Evolutionary conservation across 2,888 invertebrate genomes (phyloP).

Genomic region (Nebria brevicollis): DNA sequence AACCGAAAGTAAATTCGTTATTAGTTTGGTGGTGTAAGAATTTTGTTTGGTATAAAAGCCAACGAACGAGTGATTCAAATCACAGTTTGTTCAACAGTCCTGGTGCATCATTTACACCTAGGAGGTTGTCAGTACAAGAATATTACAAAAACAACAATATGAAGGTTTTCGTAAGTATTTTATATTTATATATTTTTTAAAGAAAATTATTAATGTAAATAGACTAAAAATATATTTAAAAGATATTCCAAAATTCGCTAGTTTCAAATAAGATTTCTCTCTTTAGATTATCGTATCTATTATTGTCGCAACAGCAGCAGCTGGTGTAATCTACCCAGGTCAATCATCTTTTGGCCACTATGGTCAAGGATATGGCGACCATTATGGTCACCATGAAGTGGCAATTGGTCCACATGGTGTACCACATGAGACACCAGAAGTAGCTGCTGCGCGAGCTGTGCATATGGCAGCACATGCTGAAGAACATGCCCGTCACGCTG

Average conservation of each 20-base stretch:
- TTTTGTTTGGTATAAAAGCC: neutral
- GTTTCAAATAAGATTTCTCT: neutral
- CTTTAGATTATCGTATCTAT: neutral
- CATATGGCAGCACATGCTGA: neutral
- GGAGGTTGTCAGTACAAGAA: neutral
- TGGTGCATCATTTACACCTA: neutral
- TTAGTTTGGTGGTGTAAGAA: too few species aligned
- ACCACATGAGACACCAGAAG: neutral
- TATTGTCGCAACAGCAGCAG: neutral
- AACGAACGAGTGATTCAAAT: neutral
- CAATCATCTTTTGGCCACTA: neutral
- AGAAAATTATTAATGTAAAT: neutral
- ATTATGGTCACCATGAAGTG: neutral
- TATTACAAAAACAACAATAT: neutral
- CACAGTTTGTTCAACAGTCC: neutral
- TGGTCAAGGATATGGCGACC: neutral
- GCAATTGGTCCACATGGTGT: neutral
- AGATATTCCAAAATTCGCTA: neutral
- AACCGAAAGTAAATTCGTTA: too few species aligned
- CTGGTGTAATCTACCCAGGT: neutral
- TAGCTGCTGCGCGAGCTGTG: neutral
- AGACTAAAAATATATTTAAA: neutral
- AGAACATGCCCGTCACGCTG: neutral
- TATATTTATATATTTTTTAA: too few species aligned
- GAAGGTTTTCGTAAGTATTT: neutral